These are phyloP conservation scores for Ophioninae sp. DNA, from an alignment of 2,888 invertebrate genomes.

Conservation along the genomic window DNA sequence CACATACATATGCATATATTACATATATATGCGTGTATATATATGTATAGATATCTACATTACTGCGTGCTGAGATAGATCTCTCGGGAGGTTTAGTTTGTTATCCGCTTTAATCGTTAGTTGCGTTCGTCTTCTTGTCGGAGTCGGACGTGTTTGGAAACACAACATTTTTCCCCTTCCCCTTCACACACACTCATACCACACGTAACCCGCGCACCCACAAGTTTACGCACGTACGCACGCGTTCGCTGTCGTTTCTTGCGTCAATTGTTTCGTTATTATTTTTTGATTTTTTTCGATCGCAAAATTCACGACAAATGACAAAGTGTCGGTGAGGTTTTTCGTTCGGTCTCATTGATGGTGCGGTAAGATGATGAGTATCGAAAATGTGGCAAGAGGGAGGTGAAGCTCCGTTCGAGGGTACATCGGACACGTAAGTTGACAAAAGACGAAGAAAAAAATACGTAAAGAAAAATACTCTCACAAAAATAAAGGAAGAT, in stretches of 20 bases:
- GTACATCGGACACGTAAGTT: conserved; percentile 74
- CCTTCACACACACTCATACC: background rate
- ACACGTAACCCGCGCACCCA: background rate
- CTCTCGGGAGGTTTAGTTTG: conserved; percentile 61
- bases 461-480: background rate
- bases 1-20: background rate
- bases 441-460: background rate
- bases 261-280: background rate
- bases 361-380: conserved; percentile 66
- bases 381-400: conserved; percentile 78
- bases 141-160: conserved; percentile 51
- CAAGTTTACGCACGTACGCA: conserved; percentile 4
- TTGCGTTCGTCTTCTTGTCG: conserved; percentile 64
- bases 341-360: conserved; percentile 29
- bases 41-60: conserved; percentile 24
- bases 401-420: conserved; percentile 76
- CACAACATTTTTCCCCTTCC: conserved; percentile 10
- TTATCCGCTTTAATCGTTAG: conserved; percentile 65
- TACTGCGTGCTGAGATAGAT: conserved; percentile 60
- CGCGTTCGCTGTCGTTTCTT: background rate
- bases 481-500: conserved; percentile 3
- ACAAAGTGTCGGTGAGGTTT: conserved; percentile 41
- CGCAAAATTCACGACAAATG: conserved; percentile 28
- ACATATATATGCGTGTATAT: conserved; percentile 2
- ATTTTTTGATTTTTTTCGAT: conserved; percentile 13